phyloP scores from a whole-genome alignment of 2,888 invertebrate species.

The Galeruca laticollis region DNA sequence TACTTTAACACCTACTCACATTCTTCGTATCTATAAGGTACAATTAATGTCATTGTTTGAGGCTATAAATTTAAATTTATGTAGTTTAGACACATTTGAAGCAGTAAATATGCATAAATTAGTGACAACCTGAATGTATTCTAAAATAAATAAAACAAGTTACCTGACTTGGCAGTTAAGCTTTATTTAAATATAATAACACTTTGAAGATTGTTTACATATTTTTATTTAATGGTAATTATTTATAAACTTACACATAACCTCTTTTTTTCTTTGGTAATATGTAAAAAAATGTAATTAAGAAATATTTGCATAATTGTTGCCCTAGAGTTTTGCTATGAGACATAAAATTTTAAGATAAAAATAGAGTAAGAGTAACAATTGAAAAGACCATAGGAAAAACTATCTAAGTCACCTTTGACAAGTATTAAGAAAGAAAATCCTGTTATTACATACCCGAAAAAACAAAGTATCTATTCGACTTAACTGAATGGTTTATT shows the following conservation, averaged over 20 bases:
- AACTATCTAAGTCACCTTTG: too few relatives aligned
- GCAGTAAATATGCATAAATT: slow-evolving; percentile 14
- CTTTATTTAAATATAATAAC: background rate
- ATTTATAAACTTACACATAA: background rate
- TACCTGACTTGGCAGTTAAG: background rate
- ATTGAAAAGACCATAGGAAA: too few relatives aligned
- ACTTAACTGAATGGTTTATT: too few relatives aligned
- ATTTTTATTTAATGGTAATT: background rate
- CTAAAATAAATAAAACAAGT: background rate
- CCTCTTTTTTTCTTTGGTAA: background rate
- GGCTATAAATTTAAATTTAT: slow-evolving; percentile 19
- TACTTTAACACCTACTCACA: slow-evolving; percentile 32
- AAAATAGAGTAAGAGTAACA: too few relatives aligned
- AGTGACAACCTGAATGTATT: slow-evolving; percentile 3
- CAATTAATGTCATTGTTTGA: slow-evolving; percentile 27
- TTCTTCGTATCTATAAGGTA: slow-evolving; percentile 25
- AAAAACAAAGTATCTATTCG: too few relatives aligned
- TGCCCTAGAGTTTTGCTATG: too few relatives aligned
- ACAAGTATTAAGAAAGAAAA: too few relatives aligned
- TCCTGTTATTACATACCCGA: too few relatives aligned
- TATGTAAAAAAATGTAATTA: too few relatives aligned
- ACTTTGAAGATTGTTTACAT: background rate
- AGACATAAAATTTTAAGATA: too few relatives aligned
- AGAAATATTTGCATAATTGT: too few relatives aligned
- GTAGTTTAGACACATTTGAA: slow-evolving; percentile 14